Conservation (phyloP, 2,113 vertebrate species). For the Romanogobio albipinnatus region DNA sequence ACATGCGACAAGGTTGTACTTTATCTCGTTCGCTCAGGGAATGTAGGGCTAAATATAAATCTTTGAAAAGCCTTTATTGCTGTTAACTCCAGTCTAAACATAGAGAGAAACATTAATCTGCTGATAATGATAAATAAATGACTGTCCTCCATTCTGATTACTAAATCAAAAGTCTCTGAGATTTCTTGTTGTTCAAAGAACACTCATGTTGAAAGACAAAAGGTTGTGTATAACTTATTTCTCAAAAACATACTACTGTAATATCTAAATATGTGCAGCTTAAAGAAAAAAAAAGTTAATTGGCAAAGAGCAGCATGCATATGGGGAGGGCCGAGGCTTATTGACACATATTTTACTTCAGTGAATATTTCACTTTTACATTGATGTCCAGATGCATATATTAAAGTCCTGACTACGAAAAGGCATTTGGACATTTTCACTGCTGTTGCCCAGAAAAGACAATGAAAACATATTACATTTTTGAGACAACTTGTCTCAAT, state of each 20-base stretch:
- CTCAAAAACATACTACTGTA: background rate
- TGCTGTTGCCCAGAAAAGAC: background rate
- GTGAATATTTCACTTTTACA: background rate
- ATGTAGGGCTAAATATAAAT: constrained; percentile 30
- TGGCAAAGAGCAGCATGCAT: background rate
- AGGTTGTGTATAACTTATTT: background rate
- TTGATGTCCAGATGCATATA: too few relatives aligned
- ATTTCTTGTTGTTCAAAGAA: background rate
- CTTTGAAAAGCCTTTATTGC: constrained; percentile 32
- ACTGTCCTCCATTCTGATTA: background rate
- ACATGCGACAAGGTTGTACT: constrained; percentile 36
- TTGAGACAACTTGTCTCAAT: too few relatives aligned
- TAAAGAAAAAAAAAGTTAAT: background rate
- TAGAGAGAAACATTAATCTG: constrained; percentile 19
- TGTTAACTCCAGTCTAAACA: constrained; percentile 16
- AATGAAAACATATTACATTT: background rate
- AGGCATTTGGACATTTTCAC: background rate
- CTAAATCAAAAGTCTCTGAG: background rate
- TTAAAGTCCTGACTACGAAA: background rate
- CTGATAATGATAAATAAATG: constrained; percentile 12
- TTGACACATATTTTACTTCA: background rate
- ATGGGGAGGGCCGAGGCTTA: background rate
- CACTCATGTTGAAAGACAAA: background rate
- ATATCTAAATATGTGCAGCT: background rate
- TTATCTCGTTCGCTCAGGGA: constrained; percentile 38